These are phyloP conservation scores for Phalacrocorax brasilianus DNA, from an alignment of 2,113 vertebrate genomes.

Conservation along the genomic window DNA sequence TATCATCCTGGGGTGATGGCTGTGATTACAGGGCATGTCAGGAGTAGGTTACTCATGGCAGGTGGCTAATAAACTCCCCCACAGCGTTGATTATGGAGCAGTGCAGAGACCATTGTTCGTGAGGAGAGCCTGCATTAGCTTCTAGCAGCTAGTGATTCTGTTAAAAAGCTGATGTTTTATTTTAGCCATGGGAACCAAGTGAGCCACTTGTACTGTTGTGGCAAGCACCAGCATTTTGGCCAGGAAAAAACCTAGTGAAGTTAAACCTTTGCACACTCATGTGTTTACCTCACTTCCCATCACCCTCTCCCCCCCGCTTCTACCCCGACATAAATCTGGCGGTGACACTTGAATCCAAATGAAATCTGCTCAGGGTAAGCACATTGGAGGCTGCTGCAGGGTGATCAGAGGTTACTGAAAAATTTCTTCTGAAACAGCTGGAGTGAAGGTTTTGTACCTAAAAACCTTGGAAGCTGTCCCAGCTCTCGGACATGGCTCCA, in stretches of 20 bases:
- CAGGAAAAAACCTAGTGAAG: background rate
- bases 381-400: background rate
- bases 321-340: background rate
- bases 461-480: background rate
- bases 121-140: background rate
- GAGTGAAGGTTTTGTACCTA: background rate
- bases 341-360: background rate
- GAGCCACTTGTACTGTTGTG: background rate
- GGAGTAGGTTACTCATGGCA: background rate
- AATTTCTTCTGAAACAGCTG: background rate
- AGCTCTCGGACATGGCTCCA: background rate
- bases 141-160: background rate
- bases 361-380: background rate
- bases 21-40: background rate
- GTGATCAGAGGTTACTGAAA: background rate
- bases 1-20: background rate
- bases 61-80: background rate
- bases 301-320: background rate
- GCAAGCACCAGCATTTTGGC: background rate
- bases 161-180: background rate
- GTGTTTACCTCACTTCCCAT: background rate
- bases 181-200: background rate
- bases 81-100: background rate
- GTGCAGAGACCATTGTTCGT: background rate
- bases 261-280: background rate